Percentiles rank a stretch among this genome's conserved stretches.
phyloP scores from a whole-genome alignment of 1,140 invertebrate species.

The Drosophila azteca region DNA sequence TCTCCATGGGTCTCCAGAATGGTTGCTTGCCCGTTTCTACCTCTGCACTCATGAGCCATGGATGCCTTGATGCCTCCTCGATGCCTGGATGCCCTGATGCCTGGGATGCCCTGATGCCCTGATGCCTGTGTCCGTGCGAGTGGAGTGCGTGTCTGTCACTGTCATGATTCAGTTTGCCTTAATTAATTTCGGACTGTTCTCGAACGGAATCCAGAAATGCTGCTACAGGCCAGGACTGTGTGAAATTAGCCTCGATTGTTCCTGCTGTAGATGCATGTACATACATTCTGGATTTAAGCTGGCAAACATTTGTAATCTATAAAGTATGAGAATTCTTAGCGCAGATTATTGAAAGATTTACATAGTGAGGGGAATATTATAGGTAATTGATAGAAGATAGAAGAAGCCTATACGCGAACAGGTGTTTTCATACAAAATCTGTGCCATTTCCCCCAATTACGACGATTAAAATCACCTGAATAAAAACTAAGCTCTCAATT shows the following conservation, averaged over 20 bases:
- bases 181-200: conserved; percentile 63
- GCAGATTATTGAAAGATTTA: no score
- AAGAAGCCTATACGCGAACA: no score
- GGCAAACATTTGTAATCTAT: no score
- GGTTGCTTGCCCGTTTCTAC: conserved; percentile 6
- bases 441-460: neutral
- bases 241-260: conserved; percentile 46
- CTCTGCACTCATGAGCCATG: neutral
- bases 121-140: conserved; percentile 13
- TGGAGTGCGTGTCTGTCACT: conserved; percentile 56
- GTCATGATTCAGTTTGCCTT: conserved; percentile 67
- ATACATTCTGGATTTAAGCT: no score
- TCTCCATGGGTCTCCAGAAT: conserved; percentile 15
- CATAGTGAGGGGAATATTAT: no score
- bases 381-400: no score
- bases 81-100: conserved; percentile 5
- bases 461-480: neutral
- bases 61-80: conserved; percentile 5
- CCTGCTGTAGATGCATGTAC: no score
- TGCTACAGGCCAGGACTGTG: conserved; percentile 24
- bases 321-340: no score
- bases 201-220: neutral
- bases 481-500: neutral
- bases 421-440: no score
- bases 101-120: conserved; percentile 4